These are phyloP conservation scores for Rhyacophila evoluta DNA, from an alignment of 2,888 invertebrate species.

Conservation along the genomic window DNA sequence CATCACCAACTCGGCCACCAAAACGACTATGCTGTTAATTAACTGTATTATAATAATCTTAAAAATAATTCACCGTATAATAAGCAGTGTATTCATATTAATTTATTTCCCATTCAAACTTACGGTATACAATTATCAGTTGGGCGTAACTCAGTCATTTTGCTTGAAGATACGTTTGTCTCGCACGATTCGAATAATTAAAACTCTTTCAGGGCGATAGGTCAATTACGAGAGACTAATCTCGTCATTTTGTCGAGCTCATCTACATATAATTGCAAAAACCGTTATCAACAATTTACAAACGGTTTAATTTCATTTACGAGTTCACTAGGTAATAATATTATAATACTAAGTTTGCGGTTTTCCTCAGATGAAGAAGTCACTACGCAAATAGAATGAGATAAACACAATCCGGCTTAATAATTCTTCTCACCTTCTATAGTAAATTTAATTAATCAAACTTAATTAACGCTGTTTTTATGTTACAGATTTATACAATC, in stretches of 20 bases:
- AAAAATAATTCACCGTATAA: no score
- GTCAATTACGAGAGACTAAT: not conserved
- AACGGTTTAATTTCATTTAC: conserved; percentile 3
- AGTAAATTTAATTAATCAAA: no score
- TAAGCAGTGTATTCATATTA: no score
- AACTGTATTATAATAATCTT: no score
- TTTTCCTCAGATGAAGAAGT: no score
- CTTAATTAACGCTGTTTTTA: no score
- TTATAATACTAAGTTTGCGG: not conserved
- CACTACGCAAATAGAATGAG: no score
- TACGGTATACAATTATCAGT: not conserved
- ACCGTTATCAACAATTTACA: not conserved
- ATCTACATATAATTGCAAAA: not conserved
- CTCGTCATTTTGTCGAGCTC: conserved; percentile 3
- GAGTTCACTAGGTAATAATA: conserved; percentile 18
- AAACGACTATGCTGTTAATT: no score
- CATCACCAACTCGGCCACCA: no score
- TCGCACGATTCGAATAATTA: not conserved
- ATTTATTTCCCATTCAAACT: not conserved
- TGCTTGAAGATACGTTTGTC: not conserved
- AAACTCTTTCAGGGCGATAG: not conserved
- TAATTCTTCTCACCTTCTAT: no score
- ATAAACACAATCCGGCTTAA: no score
- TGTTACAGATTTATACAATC: no score
- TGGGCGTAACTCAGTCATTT: not conserved